Base-by-base conservation (phyloP, 1,140 invertebrate species). In the Drosophila hydei region DNA sequence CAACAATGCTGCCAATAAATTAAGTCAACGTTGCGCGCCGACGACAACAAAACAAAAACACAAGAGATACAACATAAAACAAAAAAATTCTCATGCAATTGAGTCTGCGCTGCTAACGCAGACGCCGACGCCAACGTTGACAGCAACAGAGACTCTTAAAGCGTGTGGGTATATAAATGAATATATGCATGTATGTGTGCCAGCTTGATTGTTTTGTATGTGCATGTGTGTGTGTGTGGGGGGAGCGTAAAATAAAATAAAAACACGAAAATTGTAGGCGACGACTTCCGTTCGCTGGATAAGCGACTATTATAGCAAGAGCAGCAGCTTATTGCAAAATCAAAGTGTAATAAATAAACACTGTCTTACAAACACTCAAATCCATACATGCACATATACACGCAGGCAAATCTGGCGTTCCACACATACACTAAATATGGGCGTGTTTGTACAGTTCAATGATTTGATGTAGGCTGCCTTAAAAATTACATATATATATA, bases 361-460 rank as follows among this genome's bases (percentile, higher is more conserved):
- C 68, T 56, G 68, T 50, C 38, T 60, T 51, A 63, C 27, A 65
- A 59, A 71, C 43, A 48, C 36, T 64, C 45, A n/a, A n/a, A n/a
- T n/a, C n/a, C n/a, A 63, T 8, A 65, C 48, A 68, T 42, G 64
- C 38, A 62, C 59, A 42, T n/a, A 45, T 19, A 54, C 48, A 30
- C n/a, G 36, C 54, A 42, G 70, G 62, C 51, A 52, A 58, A 59
- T 64, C 61, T 63, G 60, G 48, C 50, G 36, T 63, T 67, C 21
- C 51, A 69, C 69, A 76, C 72, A 72, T 54, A 65, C 75, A 74
- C 61, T 64, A 72, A 75, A 77, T 79, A 87, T 85, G 81, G 81
- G 81, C 81, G 81, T 85, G 77, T 81, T 85, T 87, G 81, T 85
- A 87, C 81, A 81, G 77, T 87, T 87, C 59, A 87, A 85, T 74